phyloP scores from a whole-genome alignment of 1,140 invertebrate species.

The Tribolium madens region DNA sequence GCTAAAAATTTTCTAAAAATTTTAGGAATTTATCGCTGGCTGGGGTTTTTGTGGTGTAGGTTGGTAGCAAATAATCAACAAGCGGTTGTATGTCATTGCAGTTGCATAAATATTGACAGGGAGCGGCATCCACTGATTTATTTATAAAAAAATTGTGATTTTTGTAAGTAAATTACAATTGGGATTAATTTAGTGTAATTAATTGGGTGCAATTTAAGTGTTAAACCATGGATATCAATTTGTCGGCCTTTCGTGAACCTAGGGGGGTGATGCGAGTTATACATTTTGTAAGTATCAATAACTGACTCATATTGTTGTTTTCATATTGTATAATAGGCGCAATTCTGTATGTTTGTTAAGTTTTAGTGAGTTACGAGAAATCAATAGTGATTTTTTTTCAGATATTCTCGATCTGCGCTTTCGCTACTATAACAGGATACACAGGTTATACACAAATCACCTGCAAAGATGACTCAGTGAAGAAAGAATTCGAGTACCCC shows the following conservation, averaged over 20 bases:
- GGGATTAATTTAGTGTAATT: background rate
- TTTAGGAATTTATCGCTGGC: no score
- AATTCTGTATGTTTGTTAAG: no score
- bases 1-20: no score
- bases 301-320: background rate
- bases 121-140: slow-evolving; percentile 26
- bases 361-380: slow-evolving; percentile 27
- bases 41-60: background rate
- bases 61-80: slow-evolving; percentile 25
- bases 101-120: slow-evolving; percentile 43
- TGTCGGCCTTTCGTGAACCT: slow-evolving; percentile 70
- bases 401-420: slow-evolving; percentile 73
- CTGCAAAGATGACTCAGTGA: background rate
- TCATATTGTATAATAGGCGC: no score
- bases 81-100: background rate
- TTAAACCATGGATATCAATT: slow-evolving; percentile 66
- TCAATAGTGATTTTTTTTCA: slow-evolving; percentile 52
- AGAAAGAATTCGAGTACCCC: slow-evolving; percentile 60
- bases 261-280: slow-evolving; percentile 72
- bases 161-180: slow-evolving; percentile 3
- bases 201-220: background rate
- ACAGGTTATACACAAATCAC: slow-evolving; percentile 53
- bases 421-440: slow-evolving; percentile 71
- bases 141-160: slow-evolving; percentile 26
- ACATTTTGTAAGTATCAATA: slow-evolving; percentile 67